Base-by-base conservation (phyloP, 2,113 vertebrate species). In the Chamaetylas fuelleborni region DNA sequence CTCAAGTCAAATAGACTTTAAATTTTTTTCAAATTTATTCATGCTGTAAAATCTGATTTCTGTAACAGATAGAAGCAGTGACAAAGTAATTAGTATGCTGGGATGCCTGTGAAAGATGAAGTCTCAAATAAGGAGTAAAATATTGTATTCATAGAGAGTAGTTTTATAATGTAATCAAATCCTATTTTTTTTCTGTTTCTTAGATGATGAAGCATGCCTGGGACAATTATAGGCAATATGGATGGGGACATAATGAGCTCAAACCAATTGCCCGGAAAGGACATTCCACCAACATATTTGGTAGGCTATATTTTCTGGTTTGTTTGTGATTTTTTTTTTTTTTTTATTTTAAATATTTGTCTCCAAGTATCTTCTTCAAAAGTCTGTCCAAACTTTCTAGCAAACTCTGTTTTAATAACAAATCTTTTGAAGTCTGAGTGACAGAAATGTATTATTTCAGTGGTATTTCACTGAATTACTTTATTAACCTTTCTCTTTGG, bases 131-230 rank as follows among this genome's bases (percentile, higher is more conserved):
- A 53, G 42, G 42, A 77, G 10, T 93, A 90, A 92, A 94, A 95
- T 86, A 70, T 1, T 82, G 16, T 80, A 42, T 88, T 88, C 3
- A 2, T 88, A 54, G 18, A 45, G 62, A 81, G 25, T 53, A 50
- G 25, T 54, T 93, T 92, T 65, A 16, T 45, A 51, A 90, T 70
- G 48, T 91, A 89, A 96, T 66, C 3, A 4, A 89, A 81, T 87
- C 19, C 29, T 93, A 0, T 58, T 93, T 96, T 93, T 96, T 96
- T 95, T 69, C 17, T 3, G 9, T 90, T 90, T 93, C 58, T 90
- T 94, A 99, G 99, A 99, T 99, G 99, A 99, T 99, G 99, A 99
- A 99, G 93, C 99, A 99, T 92, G 99, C 99, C 14, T 99, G 99
- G 99, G 98, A 99, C 98, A 99, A 99, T 98, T 99, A 99, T 77